Evolutionary conservation across 2,797 vertebrate genomes (phyloP).

Genomic region (Anas flavirostris): DNA sequence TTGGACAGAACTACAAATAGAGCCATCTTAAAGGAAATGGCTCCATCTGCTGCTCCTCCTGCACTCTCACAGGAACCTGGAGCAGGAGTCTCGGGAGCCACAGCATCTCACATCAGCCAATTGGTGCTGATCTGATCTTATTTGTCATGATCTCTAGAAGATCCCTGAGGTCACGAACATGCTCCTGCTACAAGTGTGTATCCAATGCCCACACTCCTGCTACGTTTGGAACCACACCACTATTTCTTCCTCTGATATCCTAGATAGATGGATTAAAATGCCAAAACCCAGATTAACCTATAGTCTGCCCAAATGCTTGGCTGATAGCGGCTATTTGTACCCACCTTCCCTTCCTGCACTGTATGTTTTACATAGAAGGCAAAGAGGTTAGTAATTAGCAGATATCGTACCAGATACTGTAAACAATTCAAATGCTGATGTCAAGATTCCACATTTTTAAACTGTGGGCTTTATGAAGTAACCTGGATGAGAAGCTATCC

Average conservation of each 20-base stretch:
- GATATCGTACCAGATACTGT: neutral
- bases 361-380: neutral
- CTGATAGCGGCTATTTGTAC: neutral
- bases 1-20: neutral
- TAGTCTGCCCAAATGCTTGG: neutral
- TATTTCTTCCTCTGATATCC: neutral
- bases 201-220: neutral
- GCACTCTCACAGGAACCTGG: neutral
- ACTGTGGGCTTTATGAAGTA: neutral
- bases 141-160: neutral
- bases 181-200: neutral
- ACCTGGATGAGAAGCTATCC: neutral
- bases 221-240: neutral
- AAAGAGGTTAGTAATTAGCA: neutral
- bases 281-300: neutral
- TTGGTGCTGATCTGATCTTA: neutral
- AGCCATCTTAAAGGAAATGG: constrained; percentile 59
- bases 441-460: neutral
- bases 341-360: neutral
- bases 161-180: rapidly evolving
- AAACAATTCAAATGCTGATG: neutral
- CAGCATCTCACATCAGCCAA: neutral
- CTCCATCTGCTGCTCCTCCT: constrained; percentile 69
- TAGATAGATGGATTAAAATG: neutral
- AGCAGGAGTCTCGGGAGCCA: neutral